These are phyloP conservation scores for Pygocentrus nattereri DNA, from an alignment of 2,797 vertebrate species.

Conservation along the genomic window DNA sequence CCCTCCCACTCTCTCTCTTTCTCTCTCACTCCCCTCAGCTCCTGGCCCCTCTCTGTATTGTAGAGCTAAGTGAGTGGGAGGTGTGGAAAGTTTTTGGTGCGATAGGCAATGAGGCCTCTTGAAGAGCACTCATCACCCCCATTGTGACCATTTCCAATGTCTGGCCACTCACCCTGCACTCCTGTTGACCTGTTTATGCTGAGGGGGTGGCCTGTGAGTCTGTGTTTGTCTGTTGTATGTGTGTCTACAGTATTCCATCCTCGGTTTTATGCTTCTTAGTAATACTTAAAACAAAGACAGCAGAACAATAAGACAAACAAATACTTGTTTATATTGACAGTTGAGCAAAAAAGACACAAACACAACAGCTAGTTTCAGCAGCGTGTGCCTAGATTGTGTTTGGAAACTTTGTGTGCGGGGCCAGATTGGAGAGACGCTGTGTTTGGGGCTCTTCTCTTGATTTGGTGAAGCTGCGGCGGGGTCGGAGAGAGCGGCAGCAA, in stretches of 20 bases:
- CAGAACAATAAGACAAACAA: conserved; percentile 40
- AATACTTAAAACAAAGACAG: conserved; percentile 4
- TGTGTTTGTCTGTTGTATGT: conserved; percentile 5
- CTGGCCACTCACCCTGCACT: conserved; percentile 79
- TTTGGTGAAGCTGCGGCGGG: conserved; percentile 91
- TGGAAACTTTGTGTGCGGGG: conserved; percentile 89
- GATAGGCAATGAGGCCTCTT: conserved; percentile 76
- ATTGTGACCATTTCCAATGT: conserved; percentile 85
- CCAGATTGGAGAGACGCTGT: conserved; percentile 93
- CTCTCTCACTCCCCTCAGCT: conserved; percentile 74
- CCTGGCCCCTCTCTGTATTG: conserved; percentile 77
- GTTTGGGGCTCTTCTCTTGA: conserved; percentile 92
- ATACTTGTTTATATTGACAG: conserved; percentile 38
- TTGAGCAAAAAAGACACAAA: conserved; percentile 23
- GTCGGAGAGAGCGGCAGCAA: conserved; percentile 84
- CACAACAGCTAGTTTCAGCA: conserved; percentile 28
- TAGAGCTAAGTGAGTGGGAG: conserved; percentile 82
- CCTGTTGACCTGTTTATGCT: conserved; percentile 93
- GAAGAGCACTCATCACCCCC: conserved; percentile 84
- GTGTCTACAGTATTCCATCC: conserved; percentile 3
- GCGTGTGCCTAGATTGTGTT: conserved; percentile 84
- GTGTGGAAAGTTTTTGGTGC: conserved; percentile 70
- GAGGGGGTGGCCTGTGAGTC: conserved; percentile 75
- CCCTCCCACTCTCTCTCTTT: conserved; percentile 69
- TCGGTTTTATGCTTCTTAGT: conserved; percentile 28